phyloP scores from a whole-genome alignment of 37 sponge, comb jelly and placozoan genomes.

The Cladorhizidae sp. region DNA sequence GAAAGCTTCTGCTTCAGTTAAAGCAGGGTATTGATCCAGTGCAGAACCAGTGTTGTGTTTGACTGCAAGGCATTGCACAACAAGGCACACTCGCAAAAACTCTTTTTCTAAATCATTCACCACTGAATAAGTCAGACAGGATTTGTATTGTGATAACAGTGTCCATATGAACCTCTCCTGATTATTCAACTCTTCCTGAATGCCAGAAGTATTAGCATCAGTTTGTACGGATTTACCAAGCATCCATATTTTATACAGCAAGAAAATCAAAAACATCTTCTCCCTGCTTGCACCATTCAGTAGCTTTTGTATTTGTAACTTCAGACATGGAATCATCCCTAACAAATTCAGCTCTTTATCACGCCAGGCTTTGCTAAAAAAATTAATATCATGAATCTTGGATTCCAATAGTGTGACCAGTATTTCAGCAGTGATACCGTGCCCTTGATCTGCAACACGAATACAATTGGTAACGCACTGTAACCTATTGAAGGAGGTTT shows the following conservation, averaged over 20 bases:
- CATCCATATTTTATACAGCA: neutral
- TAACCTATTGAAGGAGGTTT: neutral
- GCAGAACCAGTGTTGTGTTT: neutral
- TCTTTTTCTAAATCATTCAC: constrained; percentile 32
- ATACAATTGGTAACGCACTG: neutral
- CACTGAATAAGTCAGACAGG: constrained; percentile 22
- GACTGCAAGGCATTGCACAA: neutral
- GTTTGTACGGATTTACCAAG: neutral
- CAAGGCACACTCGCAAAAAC: neutral
- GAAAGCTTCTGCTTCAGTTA: neutral
- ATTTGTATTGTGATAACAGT: neutral
- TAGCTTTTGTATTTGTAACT: neutral
- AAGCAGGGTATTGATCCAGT: neutral
- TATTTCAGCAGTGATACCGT: too few relatives aligned
- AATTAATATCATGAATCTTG: too few relatives aligned
- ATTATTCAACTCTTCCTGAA: neutral
- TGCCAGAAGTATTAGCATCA: neutral
- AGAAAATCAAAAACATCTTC: neutral
- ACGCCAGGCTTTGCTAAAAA: too few relatives aligned
- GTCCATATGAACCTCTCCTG: neutral
- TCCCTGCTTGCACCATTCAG: neutral
- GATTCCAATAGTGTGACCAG: too few relatives aligned
- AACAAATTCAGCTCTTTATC: too few relatives aligned
- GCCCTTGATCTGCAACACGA: neutral
- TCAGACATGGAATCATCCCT: neutral